These are phyloP conservation scores for Ammodytes marinus DNA, from an alignment of 2,113 vertebrate genomes.

Conservation along the genomic window DNA sequence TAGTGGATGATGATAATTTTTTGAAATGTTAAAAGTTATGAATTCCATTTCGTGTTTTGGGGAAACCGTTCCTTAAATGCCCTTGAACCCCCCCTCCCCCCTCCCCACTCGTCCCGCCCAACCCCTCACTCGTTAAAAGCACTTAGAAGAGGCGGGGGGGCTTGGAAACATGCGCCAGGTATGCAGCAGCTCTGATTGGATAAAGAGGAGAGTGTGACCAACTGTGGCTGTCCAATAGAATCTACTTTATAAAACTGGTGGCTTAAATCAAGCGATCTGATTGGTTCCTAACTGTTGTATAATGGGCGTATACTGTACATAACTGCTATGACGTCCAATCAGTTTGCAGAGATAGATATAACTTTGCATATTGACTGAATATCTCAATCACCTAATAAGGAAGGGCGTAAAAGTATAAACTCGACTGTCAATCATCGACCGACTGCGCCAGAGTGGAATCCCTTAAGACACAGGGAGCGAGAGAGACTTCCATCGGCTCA, in stretches of 20 bases:
- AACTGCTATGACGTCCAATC: too few relatives aligned
- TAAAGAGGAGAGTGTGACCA: constrained; percentile 18
- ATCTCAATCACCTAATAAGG: too few relatives aligned
- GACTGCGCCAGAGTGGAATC: constrained; percentile 62
- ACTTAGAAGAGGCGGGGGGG: constrained; percentile 64
- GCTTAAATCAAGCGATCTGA: too few relatives aligned
- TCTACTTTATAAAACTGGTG: too few relatives aligned
- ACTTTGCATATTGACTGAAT: neutral
- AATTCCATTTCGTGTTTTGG: constrained; percentile 4
- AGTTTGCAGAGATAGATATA: too few relatives aligned
- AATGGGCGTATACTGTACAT: too few relatives aligned
- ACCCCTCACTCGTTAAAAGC: constrained; percentile 67
- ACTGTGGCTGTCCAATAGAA: neutral
- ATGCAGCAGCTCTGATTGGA: constrained; percentile 78
- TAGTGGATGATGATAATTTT: constrained; percentile 5
- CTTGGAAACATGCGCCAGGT: constrained; percentile 76
- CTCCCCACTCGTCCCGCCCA: too few relatives aligned
- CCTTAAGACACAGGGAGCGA: constrained; percentile 48
- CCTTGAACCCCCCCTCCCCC: neutral
- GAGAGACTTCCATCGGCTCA: constrained; percentile 64
- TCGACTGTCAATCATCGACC: constrained; percentile 54
- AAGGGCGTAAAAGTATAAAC: neutral
- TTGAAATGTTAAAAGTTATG: neutral
- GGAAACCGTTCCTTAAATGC: constrained; percentile 6
- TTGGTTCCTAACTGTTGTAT: too few relatives aligned